Percentiles rank a stretch among this genome's conserved stretches.
Evolutionary conservation across 2,888 invertebrate species (phyloP).

Genomic region (Lamproptera curius): DNA sequence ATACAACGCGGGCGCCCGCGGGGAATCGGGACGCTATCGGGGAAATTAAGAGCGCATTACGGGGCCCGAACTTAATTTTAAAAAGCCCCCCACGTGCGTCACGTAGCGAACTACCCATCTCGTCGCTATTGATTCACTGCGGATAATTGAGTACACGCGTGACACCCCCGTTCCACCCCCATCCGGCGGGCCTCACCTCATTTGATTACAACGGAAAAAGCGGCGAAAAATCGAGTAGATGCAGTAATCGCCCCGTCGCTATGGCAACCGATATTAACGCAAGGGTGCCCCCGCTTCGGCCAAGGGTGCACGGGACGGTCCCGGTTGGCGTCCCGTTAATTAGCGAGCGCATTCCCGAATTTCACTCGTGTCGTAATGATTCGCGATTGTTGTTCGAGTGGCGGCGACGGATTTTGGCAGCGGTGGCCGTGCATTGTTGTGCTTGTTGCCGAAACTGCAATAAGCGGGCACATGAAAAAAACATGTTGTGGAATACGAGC

Average conservation of each 20-base stretch:
- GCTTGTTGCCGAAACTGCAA: no score
- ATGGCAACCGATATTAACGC: slow-evolving; percentile 73
- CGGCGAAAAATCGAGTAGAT: slow-evolving; percentile 76
- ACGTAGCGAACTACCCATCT: slow-evolving; percentile 66
- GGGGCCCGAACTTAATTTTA: slow-evolving; percentile 20
- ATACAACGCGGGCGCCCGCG: no score
- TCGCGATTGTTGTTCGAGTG: background rate
- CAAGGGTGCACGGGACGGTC: slow-evolving; percentile 22
- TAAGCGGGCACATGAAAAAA: no score
- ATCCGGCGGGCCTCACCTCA: slow-evolving; percentile 62
- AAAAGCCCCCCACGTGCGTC: slow-evolving; percentile 20
- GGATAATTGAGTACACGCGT: slow-evolving; percentile 78
- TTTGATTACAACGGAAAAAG: slow-evolving; percentile 78
- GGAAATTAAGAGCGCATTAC: slow-evolving; percentile 19
- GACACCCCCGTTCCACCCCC: slow-evolving; percentile 41
- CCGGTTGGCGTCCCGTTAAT: slow-evolving; percentile 9
- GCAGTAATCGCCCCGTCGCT: slow-evolving; percentile 73
- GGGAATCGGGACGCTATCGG: slow-evolving; percentile 4
- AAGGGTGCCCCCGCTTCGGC: slow-evolving; percentile 26
- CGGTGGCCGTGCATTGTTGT: no score
- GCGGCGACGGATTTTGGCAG: background rate
- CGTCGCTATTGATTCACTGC: slow-evolving; percentile 77
- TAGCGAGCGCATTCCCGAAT: slow-evolving; percentile 12
- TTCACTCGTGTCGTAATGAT: slow-evolving; percentile 4
- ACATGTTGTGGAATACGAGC: no score